Conservation (phyloP, 2,113 vertebrate species). For the Scophthalmus maximus region DNA sequence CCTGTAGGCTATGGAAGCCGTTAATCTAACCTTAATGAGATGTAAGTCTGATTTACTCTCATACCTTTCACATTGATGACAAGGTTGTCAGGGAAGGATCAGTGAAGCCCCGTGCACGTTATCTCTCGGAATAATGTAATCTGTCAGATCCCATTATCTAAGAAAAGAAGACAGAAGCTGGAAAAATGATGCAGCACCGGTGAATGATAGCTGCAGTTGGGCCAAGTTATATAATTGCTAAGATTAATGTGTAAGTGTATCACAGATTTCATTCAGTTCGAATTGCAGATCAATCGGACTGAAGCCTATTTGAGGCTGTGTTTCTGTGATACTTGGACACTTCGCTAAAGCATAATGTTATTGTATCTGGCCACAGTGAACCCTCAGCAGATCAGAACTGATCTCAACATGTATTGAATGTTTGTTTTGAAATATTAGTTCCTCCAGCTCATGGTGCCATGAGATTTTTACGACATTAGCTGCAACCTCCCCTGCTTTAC, state of each 20-base stretch:
- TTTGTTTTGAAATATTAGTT: constrained; percentile 22
- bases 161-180: constrained; percentile 15
- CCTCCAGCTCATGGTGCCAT: background rate
- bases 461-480: constrained; percentile 11
- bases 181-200: constrained; percentile 1
- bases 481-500: background rate
- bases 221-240: background rate
- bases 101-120: background rate
- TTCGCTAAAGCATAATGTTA: constrained; percentile 7
- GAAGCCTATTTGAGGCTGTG: background rate
- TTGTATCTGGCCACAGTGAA: background rate
- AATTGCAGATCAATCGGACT: constrained; percentile 15
- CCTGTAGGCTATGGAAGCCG: constrained; percentile 35
- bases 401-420: constrained; percentile 20
- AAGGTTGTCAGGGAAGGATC: constrained; percentile 32
- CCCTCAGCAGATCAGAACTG: constrained; percentile 7
- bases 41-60: constrained; percentile 39
- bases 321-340: background rate
- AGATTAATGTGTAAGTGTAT: constrained; percentile 4
- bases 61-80: constrained; percentile 28
- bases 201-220: constrained; percentile 4
- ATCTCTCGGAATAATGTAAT: constrained; percentile 1
- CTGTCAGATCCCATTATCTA: background rate
- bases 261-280: background rate
- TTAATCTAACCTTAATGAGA: constrained; percentile 65